A percentile compares a stretch with the other conserved stretches of the same genome.
Conservation (phyloP, 2,888 invertebrate species). For the Elaeidobius kamerunicus region DNA sequence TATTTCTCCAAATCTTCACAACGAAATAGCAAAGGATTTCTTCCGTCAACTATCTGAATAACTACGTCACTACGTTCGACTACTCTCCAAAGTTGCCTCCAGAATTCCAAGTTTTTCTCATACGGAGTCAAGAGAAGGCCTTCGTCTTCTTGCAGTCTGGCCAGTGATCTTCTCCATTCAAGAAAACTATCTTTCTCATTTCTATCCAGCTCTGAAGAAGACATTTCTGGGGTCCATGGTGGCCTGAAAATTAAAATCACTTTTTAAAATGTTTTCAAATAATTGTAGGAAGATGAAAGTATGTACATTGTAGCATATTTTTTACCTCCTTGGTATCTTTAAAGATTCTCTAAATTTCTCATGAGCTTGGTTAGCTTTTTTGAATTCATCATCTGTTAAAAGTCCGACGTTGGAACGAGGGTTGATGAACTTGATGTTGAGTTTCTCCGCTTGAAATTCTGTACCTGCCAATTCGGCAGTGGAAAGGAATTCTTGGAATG, state of each 20-base stretch:
- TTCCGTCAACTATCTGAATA: constrained; percentile 92
- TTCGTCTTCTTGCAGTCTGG: constrained; percentile 73
- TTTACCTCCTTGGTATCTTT: constrained; percentile 76
- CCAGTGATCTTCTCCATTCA: constrained; percentile 84
- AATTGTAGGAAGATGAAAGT: too few relatives aligned
- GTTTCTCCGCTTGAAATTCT: constrained; percentile 89
- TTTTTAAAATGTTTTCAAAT: neutral
- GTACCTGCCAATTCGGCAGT: constrained; percentile 93
- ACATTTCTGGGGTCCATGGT: constrained; percentile 70
- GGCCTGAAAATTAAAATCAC: constrained; percentile 66
- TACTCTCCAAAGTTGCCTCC: constrained; percentile 98
- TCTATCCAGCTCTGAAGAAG: constrained; percentile 74
- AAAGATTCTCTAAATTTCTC: constrained; percentile 60
- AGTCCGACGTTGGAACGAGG: constrained; percentile 59
- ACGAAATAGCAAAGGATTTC: constrained; percentile 85
- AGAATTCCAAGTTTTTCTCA: constrained; percentile 96
- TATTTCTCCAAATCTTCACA: constrained; percentile 90
- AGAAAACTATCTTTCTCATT: constrained; percentile 83
- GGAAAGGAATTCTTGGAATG: constrained; percentile 92
- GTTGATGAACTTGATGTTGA: constrained; percentile 76
- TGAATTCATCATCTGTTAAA: constrained; percentile 58
- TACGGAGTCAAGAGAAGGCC: constrained; percentile 90
- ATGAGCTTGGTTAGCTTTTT: constrained; percentile 54
- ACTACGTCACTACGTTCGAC: constrained; percentile 94
- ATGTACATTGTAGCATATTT: too few relatives aligned